Percentiles rank a stretch among this genome's conserved stretches.
These are phyloP conservation scores for Agonopterix arenella DNA, from an alignment of 2,888 invertebrate genomes.

Conservation along the genomic window DNA sequence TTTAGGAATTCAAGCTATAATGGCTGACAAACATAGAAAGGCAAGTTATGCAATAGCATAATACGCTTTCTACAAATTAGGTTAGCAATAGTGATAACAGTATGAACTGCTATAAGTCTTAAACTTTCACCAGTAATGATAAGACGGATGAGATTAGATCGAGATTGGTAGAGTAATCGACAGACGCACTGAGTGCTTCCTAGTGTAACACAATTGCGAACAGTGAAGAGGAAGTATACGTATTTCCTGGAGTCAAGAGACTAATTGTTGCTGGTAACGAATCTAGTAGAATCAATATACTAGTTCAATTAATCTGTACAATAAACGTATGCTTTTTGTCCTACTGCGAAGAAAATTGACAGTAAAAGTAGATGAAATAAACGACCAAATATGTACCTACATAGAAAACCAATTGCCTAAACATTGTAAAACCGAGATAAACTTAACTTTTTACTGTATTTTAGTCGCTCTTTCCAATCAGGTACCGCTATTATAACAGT, in stretches of 20 bases:
- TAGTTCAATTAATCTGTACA: no score
- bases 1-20: conserved; percentile 13
- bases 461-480: conserved; percentile 1
- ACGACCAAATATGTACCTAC: no score
- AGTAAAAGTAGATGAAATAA: no score
- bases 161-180: conserved; percentile 57
- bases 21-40: not conserved
- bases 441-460: not conserved
- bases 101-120: conserved; percentile 12
- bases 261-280: conserved; percentile 5
- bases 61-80: conserved; percentile 6
- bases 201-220: conserved; percentile 42
- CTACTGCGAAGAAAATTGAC: no score
- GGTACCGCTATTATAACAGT: conserved; percentile 9
- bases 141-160: conserved; percentile 50
- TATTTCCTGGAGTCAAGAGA: conserved; percentile 27
- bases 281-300: not conserved
- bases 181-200: conserved; percentile 52
- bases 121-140: conserved; percentile 56
- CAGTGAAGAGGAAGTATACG: conserved; percentile 39
- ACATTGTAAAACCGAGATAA: not conserved
- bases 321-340: no score
- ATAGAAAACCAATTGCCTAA: no score
- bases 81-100: conserved; percentile 7
- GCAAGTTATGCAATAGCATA: conserved; percentile 6